phyloP scores from a whole-genome alignment of 2,888 invertebrate genomes.

The Euphydryas editha region DNA sequence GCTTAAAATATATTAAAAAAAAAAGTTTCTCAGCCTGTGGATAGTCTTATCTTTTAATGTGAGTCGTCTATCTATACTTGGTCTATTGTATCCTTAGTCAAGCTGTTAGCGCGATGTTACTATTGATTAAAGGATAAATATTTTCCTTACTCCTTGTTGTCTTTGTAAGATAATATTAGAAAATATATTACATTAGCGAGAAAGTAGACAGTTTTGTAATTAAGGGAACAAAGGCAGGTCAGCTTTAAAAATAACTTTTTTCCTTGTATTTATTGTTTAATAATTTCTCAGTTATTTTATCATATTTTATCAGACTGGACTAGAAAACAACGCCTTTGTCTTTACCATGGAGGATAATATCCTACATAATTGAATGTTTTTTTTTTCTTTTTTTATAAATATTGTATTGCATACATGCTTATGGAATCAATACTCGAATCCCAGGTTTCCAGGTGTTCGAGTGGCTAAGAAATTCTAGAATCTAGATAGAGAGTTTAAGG shows the following conservation, averaged over 20 bases:
- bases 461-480: constrained; percentile 45
- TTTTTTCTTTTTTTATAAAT: not conserved
- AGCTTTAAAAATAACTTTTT: constrained; percentile 5
- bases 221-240: constrained; percentile 3
- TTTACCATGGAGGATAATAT: not conserved
- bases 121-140: not conserved
- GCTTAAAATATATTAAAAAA: no score
- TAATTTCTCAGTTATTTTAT: not conserved
- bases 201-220: constrained; percentile 10
- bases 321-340: not conserved
- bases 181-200: not conserved
- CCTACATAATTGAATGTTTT: not conserved
- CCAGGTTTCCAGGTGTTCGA: constrained; percentile 14
- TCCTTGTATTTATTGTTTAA: not conserved
- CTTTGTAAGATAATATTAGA: not conserved
- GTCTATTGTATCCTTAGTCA: no score
- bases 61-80: no score
- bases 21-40: no score
- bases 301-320: not conserved
- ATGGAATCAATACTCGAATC: constrained; percentile 18
- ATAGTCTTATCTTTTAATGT: no score
- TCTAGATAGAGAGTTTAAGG: constrained; percentile 25
- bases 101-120: no score
- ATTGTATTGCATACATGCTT: not conserved
- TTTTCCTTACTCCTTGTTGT: not conserved